Conservation (phyloP, 2,888 invertebrate genomes). For the Pristionchus maxplancki region DNA sequence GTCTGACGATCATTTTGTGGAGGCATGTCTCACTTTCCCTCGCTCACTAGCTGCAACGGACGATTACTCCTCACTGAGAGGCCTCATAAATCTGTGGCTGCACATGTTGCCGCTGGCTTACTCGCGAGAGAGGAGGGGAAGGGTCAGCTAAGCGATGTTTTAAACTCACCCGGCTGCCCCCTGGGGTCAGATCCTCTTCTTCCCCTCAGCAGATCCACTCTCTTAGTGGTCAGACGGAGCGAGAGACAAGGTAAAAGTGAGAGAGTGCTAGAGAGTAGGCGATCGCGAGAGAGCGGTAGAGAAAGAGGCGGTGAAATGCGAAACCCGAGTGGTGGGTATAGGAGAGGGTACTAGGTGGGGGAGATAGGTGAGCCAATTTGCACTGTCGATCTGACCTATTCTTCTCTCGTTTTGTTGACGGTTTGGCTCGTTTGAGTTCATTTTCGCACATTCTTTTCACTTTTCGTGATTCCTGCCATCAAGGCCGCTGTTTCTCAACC, state of each 20-base stretch:
- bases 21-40: too few species aligned
- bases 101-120: too few species aligned
- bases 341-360: not conserved
- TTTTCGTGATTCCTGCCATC: too few species aligned
- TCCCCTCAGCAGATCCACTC: not conserved
- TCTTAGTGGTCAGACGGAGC: not conserved
- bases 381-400: not conserved
- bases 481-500: too few species aligned
- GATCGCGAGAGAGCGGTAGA: conserved; percentile 7
- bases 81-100: too few species aligned
- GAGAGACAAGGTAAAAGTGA: not conserved
- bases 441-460: not conserved
- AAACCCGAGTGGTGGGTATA: not conserved
- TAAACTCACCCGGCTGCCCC: not conserved
- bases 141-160: not conserved
- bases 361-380: conserved; percentile 20
- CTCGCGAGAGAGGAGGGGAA: too few species aligned
- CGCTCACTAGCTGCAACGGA: too few species aligned
- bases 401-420: not conserved
- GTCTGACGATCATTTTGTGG: too few species aligned
- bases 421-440: not conserved
- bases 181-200: conserved; percentile 8
- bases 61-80: too few species aligned
- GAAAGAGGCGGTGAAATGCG: conserved; percentile 28
- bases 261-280: conserved; percentile 2